These are phyloP conservation scores for Brachystomella parvula DNA, from an alignment of 1,140 invertebrate genomes.

Conservation along the genomic window DNA sequence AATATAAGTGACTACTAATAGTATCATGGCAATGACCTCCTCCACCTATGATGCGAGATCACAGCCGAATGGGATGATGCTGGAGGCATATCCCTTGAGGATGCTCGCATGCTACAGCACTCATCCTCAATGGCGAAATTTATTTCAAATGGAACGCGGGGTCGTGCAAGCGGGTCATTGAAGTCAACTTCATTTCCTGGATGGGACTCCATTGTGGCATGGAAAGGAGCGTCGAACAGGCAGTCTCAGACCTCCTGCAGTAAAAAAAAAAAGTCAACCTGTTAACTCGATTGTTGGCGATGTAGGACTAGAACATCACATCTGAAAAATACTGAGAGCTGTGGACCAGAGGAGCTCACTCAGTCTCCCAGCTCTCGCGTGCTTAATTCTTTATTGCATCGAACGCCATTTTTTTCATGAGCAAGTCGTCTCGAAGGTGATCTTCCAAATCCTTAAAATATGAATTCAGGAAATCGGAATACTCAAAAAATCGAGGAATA, in stretches of 20 bases:
- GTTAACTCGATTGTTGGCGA: background rate
- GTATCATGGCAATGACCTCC: too few species aligned
- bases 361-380: slow-evolving; percentile 48
- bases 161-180: slow-evolving; percentile 51
- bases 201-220: slow-evolving; percentile 53
- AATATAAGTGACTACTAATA: too few species aligned
- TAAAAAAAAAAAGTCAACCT: background rate
- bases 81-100: too few species aligned
- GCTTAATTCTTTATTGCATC: slow-evolving; percentile 56
- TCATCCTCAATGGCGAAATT: slow-evolving; percentile 65
- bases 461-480: slow-evolving; percentile 48
- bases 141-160: slow-evolving; percentile 59
- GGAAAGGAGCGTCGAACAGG: slow-evolving; percentile 44
- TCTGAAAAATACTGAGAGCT: slow-evolving; percentile 54
- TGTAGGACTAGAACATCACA: background rate
- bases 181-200: slow-evolving; percentile 50
- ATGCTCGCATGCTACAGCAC: too few species aligned
- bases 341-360: slow-evolving; percentile 54
- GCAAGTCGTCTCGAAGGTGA: slow-evolving; percentile 54
- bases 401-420: slow-evolving; percentile 65
- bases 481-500: slow-evolving; percentile 25
- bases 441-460: slow-evolving; percentile 49
- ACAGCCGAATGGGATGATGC: too few species aligned
- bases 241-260: slow-evolving; percentile 24
- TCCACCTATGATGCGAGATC: too few species aligned